phyloP scores from a whole-genome alignment of 2,888 invertebrate genomes.

The Crioceris asparagi region DNA sequence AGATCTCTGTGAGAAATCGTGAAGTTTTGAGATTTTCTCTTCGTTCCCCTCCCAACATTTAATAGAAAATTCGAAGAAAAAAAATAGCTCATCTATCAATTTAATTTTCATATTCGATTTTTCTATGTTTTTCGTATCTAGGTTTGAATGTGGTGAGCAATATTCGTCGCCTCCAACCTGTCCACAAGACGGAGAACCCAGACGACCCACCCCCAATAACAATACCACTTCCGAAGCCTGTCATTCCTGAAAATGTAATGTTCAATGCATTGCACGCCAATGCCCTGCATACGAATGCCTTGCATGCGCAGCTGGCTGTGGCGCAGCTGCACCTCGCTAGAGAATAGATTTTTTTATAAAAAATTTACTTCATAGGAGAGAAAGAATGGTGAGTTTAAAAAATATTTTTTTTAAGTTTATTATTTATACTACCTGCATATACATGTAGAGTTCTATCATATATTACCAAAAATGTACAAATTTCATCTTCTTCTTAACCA shows the following conservation, averaged over 20 bases:
- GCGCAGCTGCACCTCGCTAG: slow-evolving; percentile 23
- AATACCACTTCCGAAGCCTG: slow-evolving; percentile 32
- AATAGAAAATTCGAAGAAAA: too few species aligned
- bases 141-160: slow-evolving; percentile 38
- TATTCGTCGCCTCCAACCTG: slow-evolving; percentile 34
- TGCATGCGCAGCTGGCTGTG: slow-evolving; percentile 24
- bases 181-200: slow-evolving; percentile 27
- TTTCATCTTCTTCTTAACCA: too few species aligned
- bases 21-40: neutral
- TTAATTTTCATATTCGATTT: neutral
- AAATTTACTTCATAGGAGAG: too few species aligned
- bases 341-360: too few species aligned
- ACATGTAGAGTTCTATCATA: too few species aligned
- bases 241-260: slow-evolving; percentile 28
- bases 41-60: slow-evolving; percentile 2
- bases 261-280: slow-evolving; percentile 21
- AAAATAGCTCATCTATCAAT: neutral
- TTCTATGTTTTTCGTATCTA: slow-evolving; percentile 10
- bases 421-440: too few species aligned
- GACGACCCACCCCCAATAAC: slow-evolving; percentile 34
- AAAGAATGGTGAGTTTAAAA: too few species aligned
- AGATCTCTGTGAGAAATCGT: neutral
- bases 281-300: slow-evolving; percentile 12
- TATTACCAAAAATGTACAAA: too few species aligned
- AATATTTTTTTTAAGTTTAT: too few species aligned